These are phyloP conservation scores for Calephelis virginiensis DNA, from an alignment of 1,140 invertebrate species.

Conservation along the genomic window DNA sequence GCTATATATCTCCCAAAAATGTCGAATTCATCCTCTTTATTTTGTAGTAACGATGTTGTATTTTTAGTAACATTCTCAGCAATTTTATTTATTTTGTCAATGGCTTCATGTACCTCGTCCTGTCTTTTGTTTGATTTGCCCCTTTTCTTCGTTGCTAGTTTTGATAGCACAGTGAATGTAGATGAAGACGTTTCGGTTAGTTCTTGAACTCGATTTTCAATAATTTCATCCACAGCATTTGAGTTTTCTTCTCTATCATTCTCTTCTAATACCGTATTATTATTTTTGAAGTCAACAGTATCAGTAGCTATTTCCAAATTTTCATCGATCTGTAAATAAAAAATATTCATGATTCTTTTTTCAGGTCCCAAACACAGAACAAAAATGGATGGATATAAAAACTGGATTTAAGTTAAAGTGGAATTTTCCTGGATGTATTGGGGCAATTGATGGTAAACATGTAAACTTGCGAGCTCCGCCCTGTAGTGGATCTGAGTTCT, in stretches of 20 bases:
- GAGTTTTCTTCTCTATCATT: conserved; percentile 10
- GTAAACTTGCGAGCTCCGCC: background rate
- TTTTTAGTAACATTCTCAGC: conserved; percentile 14
- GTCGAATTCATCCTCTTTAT: conserved; percentile 21
- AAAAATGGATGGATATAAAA: too few species aligned
- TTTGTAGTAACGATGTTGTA: conserved; percentile 14
- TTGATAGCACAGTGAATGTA: conserved; percentile 12
- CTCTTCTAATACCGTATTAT: conserved; percentile 1
- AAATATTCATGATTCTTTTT: background rate
- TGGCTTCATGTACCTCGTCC: conserved; percentile 13
- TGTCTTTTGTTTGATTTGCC: conserved; percentile 15
- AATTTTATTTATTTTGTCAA: conserved; percentile 23
- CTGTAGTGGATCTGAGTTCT: background rate
- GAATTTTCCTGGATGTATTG: conserved; percentile 17
- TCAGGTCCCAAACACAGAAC: too few species aligned
- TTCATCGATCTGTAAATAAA: conserved; percentile 16
- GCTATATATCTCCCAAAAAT: conserved; percentile 21
- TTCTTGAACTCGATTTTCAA: too few species aligned
- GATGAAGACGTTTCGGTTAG: too few species aligned
- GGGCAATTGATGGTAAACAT: background rate
- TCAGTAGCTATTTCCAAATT: conserved; percentile 2
- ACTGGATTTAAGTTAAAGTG: background rate
- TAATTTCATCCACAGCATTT: background rate
- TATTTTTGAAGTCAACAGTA: background rate
- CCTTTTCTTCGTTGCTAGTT: conserved; percentile 11